phyloP scores from a whole-genome alignment of 2,113 vertebrate species.

The Balaeniceps rex region DNA sequence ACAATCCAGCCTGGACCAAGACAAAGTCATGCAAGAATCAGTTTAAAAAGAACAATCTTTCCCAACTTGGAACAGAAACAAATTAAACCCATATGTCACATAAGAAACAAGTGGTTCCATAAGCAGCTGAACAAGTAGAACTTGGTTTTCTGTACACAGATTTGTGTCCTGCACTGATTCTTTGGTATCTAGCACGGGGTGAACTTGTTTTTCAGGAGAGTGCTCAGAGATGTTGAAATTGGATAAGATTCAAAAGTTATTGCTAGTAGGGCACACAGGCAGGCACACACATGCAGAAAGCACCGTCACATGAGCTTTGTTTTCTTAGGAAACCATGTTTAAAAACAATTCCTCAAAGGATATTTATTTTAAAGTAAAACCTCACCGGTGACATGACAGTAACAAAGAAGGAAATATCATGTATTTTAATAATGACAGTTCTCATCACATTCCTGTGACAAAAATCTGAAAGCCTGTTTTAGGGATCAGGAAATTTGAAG shows the following conservation, averaged over 20 bases:
- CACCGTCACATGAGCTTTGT: neutral
- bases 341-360: neutral
- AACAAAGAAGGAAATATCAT: neutral
- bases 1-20: neutral
- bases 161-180: neutral
- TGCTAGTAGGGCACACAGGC: neutral
- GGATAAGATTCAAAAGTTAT: neutral
- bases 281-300: neutral
- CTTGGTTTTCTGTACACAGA: neutral
- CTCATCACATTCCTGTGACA: neutral
- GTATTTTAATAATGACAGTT: neutral
- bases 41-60: neutral
- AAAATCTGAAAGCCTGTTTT: neutral
- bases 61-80: neutral
- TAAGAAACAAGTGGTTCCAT: neutral
- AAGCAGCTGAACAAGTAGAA: neutral
- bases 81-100: neutral
- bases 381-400: neutral
- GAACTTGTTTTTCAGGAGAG: neutral
- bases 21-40: neutral
- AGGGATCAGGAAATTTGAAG: neutral
- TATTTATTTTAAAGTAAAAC: neutral
- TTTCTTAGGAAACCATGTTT: neutral
- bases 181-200: neutral
- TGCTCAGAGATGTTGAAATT: neutral